Evolutionary conservation across 2,113 vertebrate species (phyloP), one percentile per base, ranked within the genome.

Genomic region (Hippocampus zosterae): DNA sequence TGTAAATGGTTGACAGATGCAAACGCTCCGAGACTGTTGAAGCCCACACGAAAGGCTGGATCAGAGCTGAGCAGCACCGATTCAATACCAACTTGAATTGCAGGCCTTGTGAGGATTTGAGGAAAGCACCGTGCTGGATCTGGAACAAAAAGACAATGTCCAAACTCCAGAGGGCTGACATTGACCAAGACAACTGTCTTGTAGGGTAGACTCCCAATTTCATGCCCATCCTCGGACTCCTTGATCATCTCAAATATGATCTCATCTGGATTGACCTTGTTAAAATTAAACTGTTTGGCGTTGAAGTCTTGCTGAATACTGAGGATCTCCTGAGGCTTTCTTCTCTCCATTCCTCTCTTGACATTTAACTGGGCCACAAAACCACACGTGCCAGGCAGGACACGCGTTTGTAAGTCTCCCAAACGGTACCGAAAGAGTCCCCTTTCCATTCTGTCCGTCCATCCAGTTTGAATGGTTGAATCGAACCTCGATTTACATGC

Each of bases 1-100:
- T 98, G 96, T 12, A 97, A 86, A 70, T 97, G 96, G 86, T 98
- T 98, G 55, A 98, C 94, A 0, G 96, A 98, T 21, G 96, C 96
- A 81, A 93, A 91, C 3, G 89, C 96, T 0, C 95, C 95, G 2
- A 98, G 92, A 74, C 96, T 95, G 85, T 98, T 98, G 82, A 98
- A 98, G 2, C 96, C 96, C 0, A 97, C 85, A 0, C 93, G 88
- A 82, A 96, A 95, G n/a, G 92, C 91, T 0, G 93, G 94, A 69
- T 94, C 89, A 0, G 86, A 74, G 70, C 96, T 98, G 37, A 98
- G 89, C 18, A 98, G 86, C 6, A 94, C 87, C 0, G 92, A 87
- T 65, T 98, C 94, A 0, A 98, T 78, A 0, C 92, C 94, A 0
- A 76, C 79, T 23, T 25, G 85, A 19, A 96, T 81, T 0, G 81